Evolutionary conservation across 2,888 invertebrate genomes (phyloP).

Genomic region (Malachius bipustulatus): DNA sequence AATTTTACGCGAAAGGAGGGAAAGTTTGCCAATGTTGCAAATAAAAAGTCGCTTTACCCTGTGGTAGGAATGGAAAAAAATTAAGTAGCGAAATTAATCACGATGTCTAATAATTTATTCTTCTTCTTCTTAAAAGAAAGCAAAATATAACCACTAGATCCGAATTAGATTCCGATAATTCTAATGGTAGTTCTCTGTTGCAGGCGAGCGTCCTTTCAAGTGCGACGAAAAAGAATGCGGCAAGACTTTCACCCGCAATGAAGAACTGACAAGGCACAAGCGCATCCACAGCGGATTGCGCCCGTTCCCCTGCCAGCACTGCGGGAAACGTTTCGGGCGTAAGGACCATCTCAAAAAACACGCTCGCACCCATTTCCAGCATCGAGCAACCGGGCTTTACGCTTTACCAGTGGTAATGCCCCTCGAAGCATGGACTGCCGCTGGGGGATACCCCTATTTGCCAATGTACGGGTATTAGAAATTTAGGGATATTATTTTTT

Average conservation of each 20-base stretch:
- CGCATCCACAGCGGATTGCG: slow-evolving; percentile 78
- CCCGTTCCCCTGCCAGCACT: slow-evolving; percentile 75
- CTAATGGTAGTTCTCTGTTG: too few relatives aligned
- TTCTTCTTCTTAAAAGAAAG: too few relatives aligned
- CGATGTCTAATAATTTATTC: too few relatives aligned
- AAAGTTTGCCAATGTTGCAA: too few relatives aligned
- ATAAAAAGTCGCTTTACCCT: too few relatives aligned
- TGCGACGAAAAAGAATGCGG: slow-evolving; percentile 78
- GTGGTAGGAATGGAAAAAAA: too few relatives aligned
- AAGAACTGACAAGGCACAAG: slow-evolving; percentile 84
- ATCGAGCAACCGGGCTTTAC: slow-evolving; percentile 37
- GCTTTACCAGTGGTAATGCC: slow-evolving; percentile 36
- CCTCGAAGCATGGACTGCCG: slow-evolving; percentile 31
- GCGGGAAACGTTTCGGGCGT: slow-evolving; percentile 86
- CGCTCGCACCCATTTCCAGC: slow-evolving; percentile 65
- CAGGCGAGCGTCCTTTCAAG: slow-evolving; percentile 76
- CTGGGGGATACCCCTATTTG: slow-evolving; percentile 24
- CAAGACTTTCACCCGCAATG: slow-evolving; percentile 84
- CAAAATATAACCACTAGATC: too few relatives aligned
- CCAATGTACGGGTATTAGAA: slow-evolving; percentile 26
- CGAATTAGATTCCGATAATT: too few relatives aligned
- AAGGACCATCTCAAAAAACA: slow-evolving; percentile 94
- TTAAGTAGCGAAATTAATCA: too few relatives aligned
- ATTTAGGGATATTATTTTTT: too few relatives aligned
- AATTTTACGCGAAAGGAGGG: too few relatives aligned